Evolutionary conservation across 2,888 invertebrate genomes (phyloP).

Genomic region (Celastrina argiolus): DNA sequence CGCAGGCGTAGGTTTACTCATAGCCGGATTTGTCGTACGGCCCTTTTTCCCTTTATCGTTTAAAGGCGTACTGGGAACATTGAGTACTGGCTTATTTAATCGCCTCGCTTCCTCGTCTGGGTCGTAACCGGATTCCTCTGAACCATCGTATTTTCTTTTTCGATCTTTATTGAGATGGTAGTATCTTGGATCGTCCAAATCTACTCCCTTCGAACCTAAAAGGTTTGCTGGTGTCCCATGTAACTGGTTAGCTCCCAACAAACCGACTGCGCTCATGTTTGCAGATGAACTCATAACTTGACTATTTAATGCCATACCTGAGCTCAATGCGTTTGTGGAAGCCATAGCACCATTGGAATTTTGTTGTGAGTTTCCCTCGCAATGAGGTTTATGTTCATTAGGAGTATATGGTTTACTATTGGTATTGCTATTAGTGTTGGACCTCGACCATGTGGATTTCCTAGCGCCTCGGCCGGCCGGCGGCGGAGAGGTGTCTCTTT

Average conservation of each 20-base stretch:
- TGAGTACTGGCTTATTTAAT: constrained; percentile 71
- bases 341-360: constrained; percentile 69
- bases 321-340: constrained; percentile 51
- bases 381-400: constrained; percentile 62
- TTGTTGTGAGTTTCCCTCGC: constrained; percentile 53
- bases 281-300: constrained; percentile 58
- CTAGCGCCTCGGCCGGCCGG: constrained; percentile 82
- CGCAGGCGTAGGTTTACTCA: constrained; percentile 56
- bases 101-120: constrained; percentile 75
- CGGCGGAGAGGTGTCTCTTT: constrained; percentile 88
- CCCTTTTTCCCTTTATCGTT: constrained; percentile 70
- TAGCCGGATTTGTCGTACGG: constrained; percentile 41
- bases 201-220: constrained; percentile 64
- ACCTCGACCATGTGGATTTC: constrained; percentile 82
- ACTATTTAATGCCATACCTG: constrained; percentile 60
- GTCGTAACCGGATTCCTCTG: constrained; percentile 81
- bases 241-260: constrained; percentile 67
- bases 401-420: constrained; percentile 61
- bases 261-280: constrained; percentile 61
- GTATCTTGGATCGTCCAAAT: constrained; percentile 84
- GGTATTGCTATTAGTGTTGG: constrained; percentile 58
- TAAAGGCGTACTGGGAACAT: constrained; percentile 71
- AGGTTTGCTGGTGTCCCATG: constrained; percentile 57
- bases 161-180: constrained; percentile 85
- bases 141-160: constrained; percentile 82